These are phyloP conservation scores for Drosophila tanythrix DNA, from an alignment of 2,888 invertebrate species.

Conservation along the genomic window DNA sequence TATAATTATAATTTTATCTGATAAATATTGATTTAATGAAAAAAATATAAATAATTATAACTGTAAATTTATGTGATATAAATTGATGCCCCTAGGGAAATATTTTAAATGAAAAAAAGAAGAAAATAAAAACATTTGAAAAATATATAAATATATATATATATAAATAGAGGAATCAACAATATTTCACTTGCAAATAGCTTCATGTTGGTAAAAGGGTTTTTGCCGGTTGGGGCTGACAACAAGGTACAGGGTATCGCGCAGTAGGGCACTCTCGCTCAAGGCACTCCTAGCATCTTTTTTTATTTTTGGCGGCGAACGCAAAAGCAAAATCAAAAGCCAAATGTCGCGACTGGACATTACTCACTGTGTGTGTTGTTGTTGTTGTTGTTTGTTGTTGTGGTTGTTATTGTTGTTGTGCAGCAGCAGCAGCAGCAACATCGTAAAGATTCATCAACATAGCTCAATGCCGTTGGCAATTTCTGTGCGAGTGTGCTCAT, in stretches of 20 bases:
- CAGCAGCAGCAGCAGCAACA: constrained; percentile 6
- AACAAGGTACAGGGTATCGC: not conserved
- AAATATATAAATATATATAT: too few species aligned
- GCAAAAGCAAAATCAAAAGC: constrained; percentile 36
- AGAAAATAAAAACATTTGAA: too few species aligned
- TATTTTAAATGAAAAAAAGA: too few species aligned
- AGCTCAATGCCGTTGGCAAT: constrained; percentile 5
- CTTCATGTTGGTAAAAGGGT: not conserved
- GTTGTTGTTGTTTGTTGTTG: not conserved
- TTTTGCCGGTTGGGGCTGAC: not conserved
- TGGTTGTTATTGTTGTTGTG: not conserved
- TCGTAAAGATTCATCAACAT: constrained; percentile 17
- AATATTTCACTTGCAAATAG: not conserved
- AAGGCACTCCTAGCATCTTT: not conserved
- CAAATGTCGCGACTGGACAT: constrained; percentile 59
- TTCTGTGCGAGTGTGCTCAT: constrained; percentile 8
- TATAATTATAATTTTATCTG: too few species aligned
- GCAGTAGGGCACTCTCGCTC: not conserved
- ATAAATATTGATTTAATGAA: too few species aligned
- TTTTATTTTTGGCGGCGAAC: constrained; percentile 35
- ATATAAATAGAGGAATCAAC: not conserved
- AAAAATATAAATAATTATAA: too few species aligned
- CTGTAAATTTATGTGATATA: too few species aligned
- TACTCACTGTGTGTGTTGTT: constrained; percentile 23
- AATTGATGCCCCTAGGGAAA: too few species aligned